Conservation (phyloP, 2,797 vertebrate species). For the Microtus californicus region DNA sequence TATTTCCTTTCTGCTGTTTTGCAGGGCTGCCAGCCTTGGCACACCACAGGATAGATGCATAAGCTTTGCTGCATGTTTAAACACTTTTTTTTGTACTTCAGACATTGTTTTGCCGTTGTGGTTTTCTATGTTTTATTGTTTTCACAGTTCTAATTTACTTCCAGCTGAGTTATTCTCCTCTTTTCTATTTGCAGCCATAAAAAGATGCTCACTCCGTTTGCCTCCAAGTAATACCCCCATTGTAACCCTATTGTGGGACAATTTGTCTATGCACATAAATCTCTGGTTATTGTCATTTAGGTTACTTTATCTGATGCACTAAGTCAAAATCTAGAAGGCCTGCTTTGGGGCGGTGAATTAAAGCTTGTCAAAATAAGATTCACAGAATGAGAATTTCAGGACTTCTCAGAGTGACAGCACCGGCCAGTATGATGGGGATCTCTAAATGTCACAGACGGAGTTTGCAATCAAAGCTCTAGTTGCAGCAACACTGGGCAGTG, state of each 20-base stretch:
- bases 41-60: not conserved
- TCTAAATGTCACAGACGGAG: not conserved
- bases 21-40: not conserved
- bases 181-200: constrained; percentile 56
- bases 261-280: constrained; percentile 57
- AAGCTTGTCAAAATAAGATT: constrained; percentile 11
- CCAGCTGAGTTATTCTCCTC: constrained; percentile 41
- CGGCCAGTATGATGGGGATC: too few relatives aligned
- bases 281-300: not conserved
- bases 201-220: constrained; percentile 48
- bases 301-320: not conserved
- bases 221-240: constrained; percentile 38
- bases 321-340: constrained; percentile 16
- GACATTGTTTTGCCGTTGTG: constrained; percentile 11
- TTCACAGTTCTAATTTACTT: constrained; percentile 70
- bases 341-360: not conserved
- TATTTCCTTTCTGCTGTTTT: constrained; percentile 5
- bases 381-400: not conserved
- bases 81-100: constrained; percentile 31
- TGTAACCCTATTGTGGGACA: not conserved
- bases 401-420: not conserved
- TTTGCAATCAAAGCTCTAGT: not conserved
- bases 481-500: not conserved
- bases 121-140: constrained; percentile 57
- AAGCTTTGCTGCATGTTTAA: constrained; percentile 22